Base-by-base conservation (phyloP, 1,140 invertebrate species). In the Meloidogyne hapla region DNA sequence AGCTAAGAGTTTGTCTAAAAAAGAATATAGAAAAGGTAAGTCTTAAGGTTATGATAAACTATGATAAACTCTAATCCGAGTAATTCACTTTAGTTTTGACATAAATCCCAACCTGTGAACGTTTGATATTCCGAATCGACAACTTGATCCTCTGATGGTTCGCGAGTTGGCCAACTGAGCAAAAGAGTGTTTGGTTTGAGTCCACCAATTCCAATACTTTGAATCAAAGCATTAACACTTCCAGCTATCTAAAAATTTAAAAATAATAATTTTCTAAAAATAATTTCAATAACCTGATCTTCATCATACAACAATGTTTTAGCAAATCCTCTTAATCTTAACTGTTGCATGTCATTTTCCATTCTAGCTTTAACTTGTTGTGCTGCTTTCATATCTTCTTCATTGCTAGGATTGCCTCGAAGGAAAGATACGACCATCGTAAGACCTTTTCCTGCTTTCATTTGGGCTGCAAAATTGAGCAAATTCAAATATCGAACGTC, bases 131-230 rank as follows among this genome's bases (percentile, higher is more conserved):
- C 84, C 8, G 79, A 80, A 42, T 84, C 77, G 45, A 65, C 74
- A 26, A 56, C 66, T 56, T 74, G 79, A 63, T 84, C 77, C 18
- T 66, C 61, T 25, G 45, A 69, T 10, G 74, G 45, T 25, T 95
- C 98, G n/a, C 93, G 92, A 84, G 95, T 94, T 0, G 96, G 96
- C 96, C 96, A 99, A 5, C 95, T 95, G 45, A 99, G 90, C 81
- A 99, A 94, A 18, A 99, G 94, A 1, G 96, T 98, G 88, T 99
- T 99, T 21, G 95, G 96, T 88, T 96, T 96, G 89, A 99, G 91
- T 15, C 96, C 96, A 75, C 96, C 96, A 1, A 99, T 89, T 67
- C 76, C 76, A 28, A 77, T 77, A n/a, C 93, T 95, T 90, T 99
- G 96, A 65, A 98, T 87, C 1, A 86, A 75, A 2, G 85, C 83